These are phyloP conservation scores for Sinocyclocheilus anshuiensis DNA, from an alignment of 2,113 vertebrate species.

Conservation along the genomic window DNA sequence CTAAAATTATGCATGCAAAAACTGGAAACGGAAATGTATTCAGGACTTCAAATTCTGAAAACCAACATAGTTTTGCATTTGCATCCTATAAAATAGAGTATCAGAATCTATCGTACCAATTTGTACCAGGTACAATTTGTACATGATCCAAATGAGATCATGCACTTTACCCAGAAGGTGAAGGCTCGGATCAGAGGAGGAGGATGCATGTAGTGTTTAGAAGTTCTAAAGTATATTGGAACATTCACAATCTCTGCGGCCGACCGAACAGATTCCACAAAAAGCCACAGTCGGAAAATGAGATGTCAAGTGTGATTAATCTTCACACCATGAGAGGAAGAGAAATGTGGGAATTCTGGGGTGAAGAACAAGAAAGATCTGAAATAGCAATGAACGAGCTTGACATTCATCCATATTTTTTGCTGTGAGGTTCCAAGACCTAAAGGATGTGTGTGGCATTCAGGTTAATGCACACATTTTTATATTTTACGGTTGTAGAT, in stretches of 20 bases:
- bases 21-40: neutral
- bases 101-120: neutral
- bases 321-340: conserved; percentile 17
- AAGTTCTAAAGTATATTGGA: conserved; percentile 6
- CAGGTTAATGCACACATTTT: conserved; percentile 15
- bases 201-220: neutral
- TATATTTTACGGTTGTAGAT: neutral
- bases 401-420: conserved; percentile 26
- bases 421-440: neutral
- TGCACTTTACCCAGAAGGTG: too few species aligned
- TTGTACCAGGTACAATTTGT: neutral
- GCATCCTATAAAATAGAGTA: neutral
- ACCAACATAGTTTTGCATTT: neutral
- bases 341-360: conserved; percentile 38
- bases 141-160: neutral
- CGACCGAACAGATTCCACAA: neutral
- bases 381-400: conserved; percentile 19
- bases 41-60: neutral
- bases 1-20: conserved; percentile 21
- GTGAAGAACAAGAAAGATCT: conserved; percentile 29
- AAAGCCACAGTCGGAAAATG: conserved; percentile 33
- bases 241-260: neutral
- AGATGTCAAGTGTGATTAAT: conserved; percentile 51
- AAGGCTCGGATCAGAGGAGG: neutral
- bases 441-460: conserved; percentile 10